Percentiles rank a stretch among this genome's conserved stretches.
Evolutionary conservation across 2,113 vertebrate species (phyloP).

Genomic region (Hucho hucho): DNA sequence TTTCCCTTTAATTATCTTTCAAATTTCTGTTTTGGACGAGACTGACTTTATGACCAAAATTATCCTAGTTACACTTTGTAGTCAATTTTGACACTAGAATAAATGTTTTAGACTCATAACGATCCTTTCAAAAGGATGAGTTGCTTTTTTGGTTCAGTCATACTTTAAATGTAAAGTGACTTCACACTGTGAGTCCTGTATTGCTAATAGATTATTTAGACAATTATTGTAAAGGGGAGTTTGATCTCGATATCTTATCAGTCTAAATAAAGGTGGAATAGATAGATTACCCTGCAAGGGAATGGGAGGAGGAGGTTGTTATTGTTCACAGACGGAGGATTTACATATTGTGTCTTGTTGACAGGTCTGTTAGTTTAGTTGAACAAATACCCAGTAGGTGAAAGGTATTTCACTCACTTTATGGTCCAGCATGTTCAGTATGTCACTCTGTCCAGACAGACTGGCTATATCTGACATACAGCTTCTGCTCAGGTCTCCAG

Average conservation of each 20-base stretch:
- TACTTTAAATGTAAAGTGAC: too few species aligned
- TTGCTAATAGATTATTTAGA: background rate
- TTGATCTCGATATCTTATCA: background rate
- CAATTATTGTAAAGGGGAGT: background rate
- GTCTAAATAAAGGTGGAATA: constrained; percentile 20
- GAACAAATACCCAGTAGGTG: background rate
- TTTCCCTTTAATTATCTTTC: too few species aligned
- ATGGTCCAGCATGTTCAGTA: constrained; percentile 6
- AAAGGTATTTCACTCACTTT: constrained; percentile 4
- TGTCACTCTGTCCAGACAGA: background rate
- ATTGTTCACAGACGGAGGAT: background rate
- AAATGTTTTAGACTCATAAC: too few species aligned
- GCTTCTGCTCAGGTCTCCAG: background rate
- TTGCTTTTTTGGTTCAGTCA: too few species aligned
- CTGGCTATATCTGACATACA: background rate
- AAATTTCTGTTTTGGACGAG: too few species aligned
- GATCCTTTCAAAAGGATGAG: too few species aligned
- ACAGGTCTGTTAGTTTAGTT: constrained; percentile 4
- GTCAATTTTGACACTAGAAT: too few species aligned
- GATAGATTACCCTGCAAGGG: background rate
- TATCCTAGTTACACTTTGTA: too few species aligned
- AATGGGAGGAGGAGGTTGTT: background rate
- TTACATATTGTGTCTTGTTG: background rate
- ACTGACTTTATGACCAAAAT: too few species aligned
- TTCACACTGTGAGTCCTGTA: background rate